Percentiles rank a stretch among this genome's conserved stretches.
These are phyloP conservation scores for Calcarius lapponicus DNA, from an alignment of 2,797 vertebrate genomes.

Conservation along the genomic window DNA sequence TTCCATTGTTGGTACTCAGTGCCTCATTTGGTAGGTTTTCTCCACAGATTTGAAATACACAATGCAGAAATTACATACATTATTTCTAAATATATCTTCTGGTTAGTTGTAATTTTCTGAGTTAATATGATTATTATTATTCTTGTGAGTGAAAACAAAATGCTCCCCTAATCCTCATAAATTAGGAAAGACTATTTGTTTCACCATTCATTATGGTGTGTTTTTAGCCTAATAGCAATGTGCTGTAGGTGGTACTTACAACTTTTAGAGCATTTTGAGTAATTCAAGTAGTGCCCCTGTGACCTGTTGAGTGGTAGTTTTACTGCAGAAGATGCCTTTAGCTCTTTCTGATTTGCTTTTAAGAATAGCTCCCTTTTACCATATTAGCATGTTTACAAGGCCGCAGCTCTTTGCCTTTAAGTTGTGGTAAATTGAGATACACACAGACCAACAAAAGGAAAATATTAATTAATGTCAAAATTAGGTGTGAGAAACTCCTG, in stretches of 20 bases:
- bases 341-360: neutral
- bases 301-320: neutral
- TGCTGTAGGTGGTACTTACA: neutral
- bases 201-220: neutral
- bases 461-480: neutral
- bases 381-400: neutral
- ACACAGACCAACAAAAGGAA: neutral
- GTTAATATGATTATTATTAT: neutral
- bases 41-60: conserved; percentile 17
- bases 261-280: neutral
- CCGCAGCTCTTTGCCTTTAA: neutral
- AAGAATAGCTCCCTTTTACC: neutral
- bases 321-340: neutral
- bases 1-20: neutral
- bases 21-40: conserved; percentile 1
- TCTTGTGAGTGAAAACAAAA: conserved; percentile 3
- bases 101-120: neutral
- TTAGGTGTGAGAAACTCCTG: neutral
- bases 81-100: conserved; percentile 41
- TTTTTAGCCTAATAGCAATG: neutral
- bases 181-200: neutral
- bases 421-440: neutral
- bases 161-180: conserved; percentile 4
- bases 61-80: neutral
- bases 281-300: neutral